phyloP scores from a whole-genome alignment of 1,140 invertebrate species.

The Andrena cerasifolii region DNA sequence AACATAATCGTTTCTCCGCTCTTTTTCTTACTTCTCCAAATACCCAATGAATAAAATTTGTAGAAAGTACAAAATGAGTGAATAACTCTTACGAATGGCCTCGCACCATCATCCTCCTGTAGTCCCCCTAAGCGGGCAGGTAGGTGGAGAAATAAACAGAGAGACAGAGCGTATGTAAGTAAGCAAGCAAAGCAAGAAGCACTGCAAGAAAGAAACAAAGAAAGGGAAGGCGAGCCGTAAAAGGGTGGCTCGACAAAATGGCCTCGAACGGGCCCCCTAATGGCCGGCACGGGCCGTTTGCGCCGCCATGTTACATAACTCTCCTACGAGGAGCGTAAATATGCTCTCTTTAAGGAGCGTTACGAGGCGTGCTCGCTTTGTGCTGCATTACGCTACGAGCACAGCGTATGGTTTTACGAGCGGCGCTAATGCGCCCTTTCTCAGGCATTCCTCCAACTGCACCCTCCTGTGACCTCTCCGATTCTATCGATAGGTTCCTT shows the following conservation, averaged over 20 bases:
- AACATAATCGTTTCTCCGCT: too few relatives aligned
- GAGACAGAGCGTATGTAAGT: neutral
- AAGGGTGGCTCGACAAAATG: slow-evolving; percentile 51
- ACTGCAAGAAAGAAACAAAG: neutral
- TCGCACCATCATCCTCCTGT: neutral
- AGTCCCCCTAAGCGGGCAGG: neutral
- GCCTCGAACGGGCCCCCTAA: slow-evolving; percentile 48
- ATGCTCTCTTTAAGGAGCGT: slow-evolving; percentile 48
- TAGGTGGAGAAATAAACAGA: slow-evolving; percentile 2
- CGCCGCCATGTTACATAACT: slow-evolving; percentile 53
- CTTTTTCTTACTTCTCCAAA: too few relatives aligned
- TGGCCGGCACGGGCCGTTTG: slow-evolving; percentile 52
- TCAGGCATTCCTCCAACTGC: neutral
- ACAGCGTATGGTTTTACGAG: slow-evolving; percentile 45
- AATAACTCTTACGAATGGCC: too few relatives aligned
- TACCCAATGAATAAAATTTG: too few relatives aligned
- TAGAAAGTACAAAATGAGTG: too few relatives aligned
- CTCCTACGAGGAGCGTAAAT: slow-evolving; percentile 39
- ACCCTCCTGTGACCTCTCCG: neutral
- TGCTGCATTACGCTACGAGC: slow-evolving; percentile 35
- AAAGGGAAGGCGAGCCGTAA: slow-evolving; percentile 9
- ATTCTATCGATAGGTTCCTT: neutral
- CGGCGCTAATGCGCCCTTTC: slow-evolving; percentile 44
- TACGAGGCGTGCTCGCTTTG: slow-evolving; percentile 40
- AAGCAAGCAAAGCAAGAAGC: neutral